Evolutionary conservation across 2,888 invertebrate genomes (phyloP).

Genomic region (Margaritifera margaritifera): DNA sequence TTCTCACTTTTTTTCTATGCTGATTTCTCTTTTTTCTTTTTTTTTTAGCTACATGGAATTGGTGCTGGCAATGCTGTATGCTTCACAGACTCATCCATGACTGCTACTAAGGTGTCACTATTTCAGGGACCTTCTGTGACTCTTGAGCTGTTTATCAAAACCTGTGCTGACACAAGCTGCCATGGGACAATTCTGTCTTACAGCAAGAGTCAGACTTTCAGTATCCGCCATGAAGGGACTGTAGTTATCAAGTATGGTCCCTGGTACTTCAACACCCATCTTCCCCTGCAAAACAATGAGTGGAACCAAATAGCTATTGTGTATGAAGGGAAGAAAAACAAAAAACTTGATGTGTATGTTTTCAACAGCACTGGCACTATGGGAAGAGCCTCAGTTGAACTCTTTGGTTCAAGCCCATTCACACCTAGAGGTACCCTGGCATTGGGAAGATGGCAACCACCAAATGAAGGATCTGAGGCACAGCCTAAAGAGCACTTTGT

Average conservation of each 20-base stretch:
- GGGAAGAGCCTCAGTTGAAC: slow-evolving; percentile 7
- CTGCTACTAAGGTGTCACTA: slow-evolving; percentile 10
- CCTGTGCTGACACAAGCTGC: slow-evolving; percentile 24
- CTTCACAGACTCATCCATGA: slow-evolving; percentile 34
- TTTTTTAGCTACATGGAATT: slow-evolving; percentile 7
- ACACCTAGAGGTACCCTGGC: slow-evolving; percentile 29
- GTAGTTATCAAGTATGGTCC: slow-evolving; percentile 13
- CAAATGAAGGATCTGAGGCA: slow-evolving; percentile 10
- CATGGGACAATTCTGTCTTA: slow-evolving; percentile 41
- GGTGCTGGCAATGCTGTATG: slow-evolving; percentile 34
- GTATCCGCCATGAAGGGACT: slow-evolving; percentile 16
- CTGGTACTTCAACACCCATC: slow-evolving; percentile 12
- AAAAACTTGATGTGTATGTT: slow-evolving; percentile 13
- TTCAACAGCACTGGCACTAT: slow-evolving; percentile 15
- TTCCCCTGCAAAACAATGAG: slow-evolving; percentile 20
- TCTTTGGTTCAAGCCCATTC: slow-evolving; percentile 1
- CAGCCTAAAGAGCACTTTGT: slow-evolving; percentile 31
- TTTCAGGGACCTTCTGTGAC: slow-evolving; percentile 20
- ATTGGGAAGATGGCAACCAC: slow-evolving; percentile 40
- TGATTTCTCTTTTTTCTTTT: too few relatives aligned
- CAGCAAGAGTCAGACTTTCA: slow-evolving; percentile 23
- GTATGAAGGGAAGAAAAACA: slow-evolving; percentile 8
- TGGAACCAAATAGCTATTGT: slow-evolving; percentile 37
- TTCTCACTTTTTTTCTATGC: too few relatives aligned
- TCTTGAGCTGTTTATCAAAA: slow-evolving; percentile 39